Evolutionary conservation across 1,140 invertebrate species (phyloP), one percentile per base, ranked within the genome.

Genomic region (Aphidius gifuensis): DNA sequence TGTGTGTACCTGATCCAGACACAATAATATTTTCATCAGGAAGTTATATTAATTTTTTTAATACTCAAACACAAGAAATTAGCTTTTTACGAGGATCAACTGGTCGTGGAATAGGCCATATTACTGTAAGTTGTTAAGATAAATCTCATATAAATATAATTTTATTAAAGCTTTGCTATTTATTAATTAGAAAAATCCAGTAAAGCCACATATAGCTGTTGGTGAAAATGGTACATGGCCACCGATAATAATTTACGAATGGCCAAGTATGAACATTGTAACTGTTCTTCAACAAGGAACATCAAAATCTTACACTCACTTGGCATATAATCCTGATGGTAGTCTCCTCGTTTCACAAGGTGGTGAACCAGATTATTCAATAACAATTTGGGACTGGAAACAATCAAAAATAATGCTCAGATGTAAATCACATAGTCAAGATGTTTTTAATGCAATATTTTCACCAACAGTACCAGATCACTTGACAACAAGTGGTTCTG

Each of bases 341-440:
- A 84, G 87, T 50, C 74, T 94, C 45, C 77, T 97, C 44, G 90
- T 89, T 5, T 93, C 93, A 0, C 90, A 94, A 72, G 91, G 91
- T 4, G 88, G 88, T 11, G 85, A 90, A 62, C 93, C 93, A 0
- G 93, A 97, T 76, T 92, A 88, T 71, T 87, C 90, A 69, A 82
- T 96, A 23, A 94, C 92, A 0, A 85, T 96, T 58, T 97, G 93
- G 92, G 84, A 90, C 68, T 96, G 93, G 93, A 84, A 87, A 69
- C 80, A 84, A 8, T 87, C 88, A 53, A 83, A 80, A 62, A 90
- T 93, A 62, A 79, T 92, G 21, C 80, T 95, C 9, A 83, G 88
- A 53, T 88, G 86, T 4, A 91, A 92, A 74, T 92, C 92, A 0
- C 89, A 92, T 72, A 87, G 87, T 32, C 91, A 91, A 72, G 86